A percentile compares a stretch with the other conserved stretches of the same genome.
Conservation (phyloP, 2,888 invertebrate species). For the Actias luna region DNA sequence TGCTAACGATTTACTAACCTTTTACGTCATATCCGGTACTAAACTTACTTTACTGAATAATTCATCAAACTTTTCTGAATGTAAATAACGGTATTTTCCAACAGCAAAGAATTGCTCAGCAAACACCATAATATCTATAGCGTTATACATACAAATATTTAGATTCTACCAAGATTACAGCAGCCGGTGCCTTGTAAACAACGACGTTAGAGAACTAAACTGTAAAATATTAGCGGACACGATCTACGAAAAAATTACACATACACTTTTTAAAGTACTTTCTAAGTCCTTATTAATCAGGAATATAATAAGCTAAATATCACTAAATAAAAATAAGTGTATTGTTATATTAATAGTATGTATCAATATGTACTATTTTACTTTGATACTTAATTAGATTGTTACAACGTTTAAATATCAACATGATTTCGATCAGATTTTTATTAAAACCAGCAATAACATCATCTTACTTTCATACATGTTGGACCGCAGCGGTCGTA, state of each 20-base stretch:
- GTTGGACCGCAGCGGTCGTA: conserved; percentile 25
- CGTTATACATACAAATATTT: too few species aligned
- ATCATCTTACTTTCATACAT: neutral
- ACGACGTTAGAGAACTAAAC: too few species aligned
- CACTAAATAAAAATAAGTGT: too few species aligned
- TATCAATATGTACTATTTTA: too few species aligned
- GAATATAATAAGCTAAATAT: too few species aligned
- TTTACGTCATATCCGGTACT: neutral
- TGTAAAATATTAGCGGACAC: too few species aligned
- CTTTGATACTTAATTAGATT: too few species aligned
- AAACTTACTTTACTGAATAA: neutral
- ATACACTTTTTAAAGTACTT: neutral
- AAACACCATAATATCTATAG: neutral
- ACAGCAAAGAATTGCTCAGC: neutral
- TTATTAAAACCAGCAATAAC: neutral
- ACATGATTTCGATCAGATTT: neutral
- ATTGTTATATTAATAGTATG: too few species aligned
- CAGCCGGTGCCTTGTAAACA: too few species aligned
- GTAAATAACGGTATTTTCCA: neutral
- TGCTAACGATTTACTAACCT: neutral
- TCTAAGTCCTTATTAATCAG: neutral
- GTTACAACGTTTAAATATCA: neutral
- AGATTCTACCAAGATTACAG: too few species aligned
- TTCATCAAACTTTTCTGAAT: neutral
- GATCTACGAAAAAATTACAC: neutral